Evolutionary conservation across 2,888 invertebrate genomes (phyloP), one percentile per base, ranked within the genome.

Genomic region (Platycheirus rosarum): DNA sequence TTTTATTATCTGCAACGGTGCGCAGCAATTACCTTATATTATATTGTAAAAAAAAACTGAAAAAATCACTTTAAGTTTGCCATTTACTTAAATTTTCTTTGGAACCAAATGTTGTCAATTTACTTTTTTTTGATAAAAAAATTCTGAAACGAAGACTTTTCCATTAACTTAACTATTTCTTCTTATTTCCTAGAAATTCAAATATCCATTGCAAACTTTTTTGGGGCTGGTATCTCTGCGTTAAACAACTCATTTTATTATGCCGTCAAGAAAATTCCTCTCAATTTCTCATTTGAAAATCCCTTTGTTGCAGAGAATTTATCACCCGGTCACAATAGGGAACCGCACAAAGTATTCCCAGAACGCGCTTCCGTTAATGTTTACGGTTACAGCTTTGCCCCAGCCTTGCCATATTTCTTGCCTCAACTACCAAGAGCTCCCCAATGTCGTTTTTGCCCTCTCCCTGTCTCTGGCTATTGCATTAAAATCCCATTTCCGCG

Each of bases 401-500:
- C n/a, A n/a, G 55, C 37, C 14, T 40, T 37, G 40, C 11, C 57
- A 57, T 57, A 40, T 57, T 57, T 23, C 13, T 11, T 14, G n/a
- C 35, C 20, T 13, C 2, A n/a, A 40, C 37, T 14, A 40, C 53
- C 16, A 35, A n/a, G n/a, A n/a, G n/a, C n/a, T n/a, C n/a, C 8
- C 7, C 23, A n/a, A 2, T 20, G 20, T 9, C 42, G n/a, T 29
- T 20, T 13, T 2, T 23, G n/a, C n/a, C n/a, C n/a, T n/a, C n/a
- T n/a, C n/a, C n/a, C n/a, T n/a, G n/a, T n/a, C n/a, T n/a, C n/a
- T n/a, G 68, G 37, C 68, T 53, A 68, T 74, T 68, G 82, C 82
- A 82, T 82, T 77, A 82, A 82, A 82, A 77, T 63, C 82, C 77
- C 82, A 82, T 82, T 82, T 82, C 77, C 77, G n/a, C n/a, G n/a